Evolutionary conservation across 2,797 vertebrate species (phyloP).

Genomic region (Toxotes lorentzi): DNA sequence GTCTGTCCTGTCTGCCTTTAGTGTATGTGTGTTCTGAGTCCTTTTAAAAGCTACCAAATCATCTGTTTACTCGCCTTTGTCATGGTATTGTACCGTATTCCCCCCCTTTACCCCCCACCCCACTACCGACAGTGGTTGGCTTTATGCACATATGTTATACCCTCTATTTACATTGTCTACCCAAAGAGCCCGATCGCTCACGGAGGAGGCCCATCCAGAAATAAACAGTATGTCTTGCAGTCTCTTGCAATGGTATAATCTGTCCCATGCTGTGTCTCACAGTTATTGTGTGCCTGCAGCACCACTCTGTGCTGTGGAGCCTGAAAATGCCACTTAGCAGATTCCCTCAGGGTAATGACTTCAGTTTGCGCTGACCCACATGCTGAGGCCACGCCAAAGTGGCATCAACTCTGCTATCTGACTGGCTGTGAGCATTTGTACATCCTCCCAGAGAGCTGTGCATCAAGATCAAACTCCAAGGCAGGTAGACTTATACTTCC

Average conservation of each 20-base stretch:
- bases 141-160: constrained; percentile 75
- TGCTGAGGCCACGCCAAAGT: constrained; percentile 60
- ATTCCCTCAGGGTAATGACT: constrained; percentile 73
- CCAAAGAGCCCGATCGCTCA: constrained; percentile 70
- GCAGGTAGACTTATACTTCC: constrained; percentile 9
- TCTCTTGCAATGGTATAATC: constrained; percentile 63
- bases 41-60: constrained; percentile 72
- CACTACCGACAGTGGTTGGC: constrained; percentile 69
- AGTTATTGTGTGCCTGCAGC: constrained; percentile 63
- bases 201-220: constrained; percentile 55
- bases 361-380: constrained; percentile 65
- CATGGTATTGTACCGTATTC: constrained; percentile 72
- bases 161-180: constrained; percentile 69
- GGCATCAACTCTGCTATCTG: constrained; percentile 56
- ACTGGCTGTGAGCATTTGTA: constrained; percentile 77
- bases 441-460: constrained; percentile 40
- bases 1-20: constrained; percentile 78
- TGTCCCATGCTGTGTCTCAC: constrained; percentile 60
- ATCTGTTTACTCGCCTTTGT: constrained; percentile 68
- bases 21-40: constrained; percentile 79
- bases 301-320: constrained; percentile 63
- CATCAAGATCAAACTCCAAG: constrained; percentile 18
- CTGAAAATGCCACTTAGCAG: constrained; percentile 75
- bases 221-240: constrained; percentile 55
- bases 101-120: constrained; percentile 58